Base-by-base conservation (phyloP, 2,113 vertebrate genomes). In the Hemicordylus capensis region DNA sequence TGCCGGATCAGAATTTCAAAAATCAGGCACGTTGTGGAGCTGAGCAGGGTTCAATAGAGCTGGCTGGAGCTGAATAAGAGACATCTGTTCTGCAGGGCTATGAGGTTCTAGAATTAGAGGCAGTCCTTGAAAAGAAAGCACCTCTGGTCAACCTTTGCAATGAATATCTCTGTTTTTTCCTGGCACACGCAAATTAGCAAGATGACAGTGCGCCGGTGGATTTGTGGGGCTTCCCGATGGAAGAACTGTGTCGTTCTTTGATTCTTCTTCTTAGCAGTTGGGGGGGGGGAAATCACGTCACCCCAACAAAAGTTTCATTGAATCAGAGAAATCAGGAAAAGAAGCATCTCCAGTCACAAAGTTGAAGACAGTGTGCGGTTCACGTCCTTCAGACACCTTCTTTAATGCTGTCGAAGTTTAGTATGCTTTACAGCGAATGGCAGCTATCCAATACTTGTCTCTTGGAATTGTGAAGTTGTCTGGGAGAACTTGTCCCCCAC, bases 31-130 rank as follows among this genome's bases (percentile, higher is more conserved):
- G 15, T 22, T 76, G 44, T 15, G 42, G 7, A 63, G 46, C n/a
- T 54, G 28, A 79, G n/a, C 9, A 7, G 51, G 34, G 44, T 80
- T 85, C 56, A 63, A 61, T n/a, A 69, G 63, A n/a, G 42, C n/a
- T 31, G 22, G 54, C 20, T 31, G 34, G 28, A 67, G 82, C 59
- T 80, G 72, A 88, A 78, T 20, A 66, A 61, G 5, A 48, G 87
- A n/a, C 12, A 15, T 0, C 83, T 67, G 84, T 91, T 88, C 84
- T 90, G 64, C 19, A 76, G 70, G 54, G 28, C 31, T 31, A 51
- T 4, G 6, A n/a, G 28, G 66, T 61, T 85, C 67, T 85, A 63
- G 56, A 73, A 79, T 63, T 79, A 78, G 42, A 48, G 56, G 54
- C 19, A 46, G 83, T 37, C 54, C 75, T 72, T 72, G 46, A 73